phyloP scores from a whole-genome alignment of 2,113 vertebrate species.

The Caloenas nicobarica region DNA sequence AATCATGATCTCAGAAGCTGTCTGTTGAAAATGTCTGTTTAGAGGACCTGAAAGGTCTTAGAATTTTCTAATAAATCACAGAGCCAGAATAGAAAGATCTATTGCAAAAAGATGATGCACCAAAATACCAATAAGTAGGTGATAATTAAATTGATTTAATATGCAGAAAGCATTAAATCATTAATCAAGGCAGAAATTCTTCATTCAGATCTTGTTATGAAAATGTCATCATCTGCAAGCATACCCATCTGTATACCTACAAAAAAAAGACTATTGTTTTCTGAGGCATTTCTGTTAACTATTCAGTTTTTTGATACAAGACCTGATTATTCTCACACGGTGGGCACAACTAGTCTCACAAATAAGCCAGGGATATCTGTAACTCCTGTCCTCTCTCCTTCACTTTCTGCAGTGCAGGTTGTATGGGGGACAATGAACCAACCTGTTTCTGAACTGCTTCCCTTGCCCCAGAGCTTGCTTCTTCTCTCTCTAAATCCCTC shows the following conservation, averaged over 20 bases:
- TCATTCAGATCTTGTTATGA: conserved; percentile 19
- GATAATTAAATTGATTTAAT: conserved; percentile 41
- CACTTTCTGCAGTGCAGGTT: not conserved
- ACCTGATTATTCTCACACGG: not conserved
- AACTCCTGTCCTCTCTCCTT: not conserved
- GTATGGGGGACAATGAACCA: not conserved
- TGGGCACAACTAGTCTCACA: not conserved
- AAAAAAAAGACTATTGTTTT: conserved; percentile 1
- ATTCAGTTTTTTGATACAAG: not conserved
- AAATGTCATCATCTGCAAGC: conserved; percentile 13
- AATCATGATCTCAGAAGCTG: conserved; percentile 24
- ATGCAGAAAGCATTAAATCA: conserved; percentile 21
- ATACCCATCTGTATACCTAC: not conserved
- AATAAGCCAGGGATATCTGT: not conserved
- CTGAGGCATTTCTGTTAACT: not conserved
- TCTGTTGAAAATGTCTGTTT: conserved; percentile 19
- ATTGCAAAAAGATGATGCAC: not conserved
- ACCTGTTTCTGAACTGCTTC: not conserved
- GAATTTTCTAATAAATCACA: conserved; percentile 41
- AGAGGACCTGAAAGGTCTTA: conserved; percentile 8
- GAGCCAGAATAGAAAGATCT: not conserved
- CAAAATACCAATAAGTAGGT: conserved; percentile 23
- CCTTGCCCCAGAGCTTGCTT: not conserved
- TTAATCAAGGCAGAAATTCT: conserved; percentile 19
- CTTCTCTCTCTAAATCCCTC: not conserved